Conservation (phyloP, 2,888 invertebrate genomes). For the Ethmia dodecea region DNA sequence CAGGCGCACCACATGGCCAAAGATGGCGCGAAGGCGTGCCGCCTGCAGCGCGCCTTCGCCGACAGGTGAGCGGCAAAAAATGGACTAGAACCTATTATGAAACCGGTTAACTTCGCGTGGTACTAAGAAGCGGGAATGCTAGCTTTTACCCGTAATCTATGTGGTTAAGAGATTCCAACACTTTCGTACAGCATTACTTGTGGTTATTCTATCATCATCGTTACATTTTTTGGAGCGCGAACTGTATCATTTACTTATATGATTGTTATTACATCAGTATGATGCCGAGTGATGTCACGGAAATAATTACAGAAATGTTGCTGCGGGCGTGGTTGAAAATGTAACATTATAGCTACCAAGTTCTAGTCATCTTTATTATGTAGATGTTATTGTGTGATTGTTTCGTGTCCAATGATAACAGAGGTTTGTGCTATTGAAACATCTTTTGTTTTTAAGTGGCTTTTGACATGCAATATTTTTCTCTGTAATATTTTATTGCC, state of each 20-base stretch:
- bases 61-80: slow-evolving; percentile 71
- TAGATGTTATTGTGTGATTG: too few species aligned
- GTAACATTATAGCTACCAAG: too few species aligned
- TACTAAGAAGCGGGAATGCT: slow-evolving; percentile 54
- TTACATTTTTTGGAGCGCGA: slow-evolving; percentile 10
- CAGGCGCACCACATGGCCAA: slow-evolving; percentile 31
- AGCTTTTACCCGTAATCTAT: slow-evolving; percentile 69
- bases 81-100: slow-evolving; percentile 55
- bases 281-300: background rate
- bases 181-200: slow-evolving; percentile 43
- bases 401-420: too few species aligned
- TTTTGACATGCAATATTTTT: too few species aligned
- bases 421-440: too few species aligned
- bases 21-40: slow-evolving; percentile 41
- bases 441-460: too few species aligned
- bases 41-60: slow-evolving; percentile 31
- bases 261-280: slow-evolving; percentile 7
- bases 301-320: too few species aligned
- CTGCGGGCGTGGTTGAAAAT: too few species aligned
- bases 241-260: slow-evolving; percentile 11
- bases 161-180: slow-evolving; percentile 48
- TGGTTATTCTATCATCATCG: slow-evolving; percentile 27
- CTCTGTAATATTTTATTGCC: too few species aligned
- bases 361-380: too few species aligned
- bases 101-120: slow-evolving; percentile 51